Percentiles rank a stretch among this genome's conserved stretches.
phyloP scores from a whole-genome alignment of 2,888 invertebrate genomes.

The Kryphioiulus occultus region DNA sequence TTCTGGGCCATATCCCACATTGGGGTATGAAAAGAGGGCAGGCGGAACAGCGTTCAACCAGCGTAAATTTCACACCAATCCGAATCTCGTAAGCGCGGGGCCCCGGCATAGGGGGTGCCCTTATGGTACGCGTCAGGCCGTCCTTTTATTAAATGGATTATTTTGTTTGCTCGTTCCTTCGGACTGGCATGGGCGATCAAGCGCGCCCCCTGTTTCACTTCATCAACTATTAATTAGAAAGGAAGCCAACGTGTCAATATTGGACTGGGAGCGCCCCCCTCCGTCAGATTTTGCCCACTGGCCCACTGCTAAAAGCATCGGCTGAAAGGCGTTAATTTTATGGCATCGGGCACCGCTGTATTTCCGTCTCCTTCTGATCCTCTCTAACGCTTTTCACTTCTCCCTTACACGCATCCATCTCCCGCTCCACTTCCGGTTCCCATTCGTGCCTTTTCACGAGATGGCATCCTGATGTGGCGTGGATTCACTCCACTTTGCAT shows the following conservation, averaged over 20 bases:
- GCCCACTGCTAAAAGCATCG: conserved; percentile 19
- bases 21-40: background rate
- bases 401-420: background rate
- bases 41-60: background rate
- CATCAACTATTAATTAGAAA: conserved; percentile 42
- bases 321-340: conserved; percentile 43
- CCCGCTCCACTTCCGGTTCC: conserved; percentile 35
- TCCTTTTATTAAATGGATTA: background rate
- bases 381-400: conserved; percentile 2
- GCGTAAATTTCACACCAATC: conserved; percentile 3
- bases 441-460: conserved; percentile 39
- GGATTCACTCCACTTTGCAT: background rate
- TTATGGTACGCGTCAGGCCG: background rate
- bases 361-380: conserved; percentile 34
- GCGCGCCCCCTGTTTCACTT: conserved; percentile 37
- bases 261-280: background rate
- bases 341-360: conserved; percentile 9
- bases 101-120: background rate
- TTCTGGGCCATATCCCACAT: background rate
- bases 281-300: conserved; percentile 2
- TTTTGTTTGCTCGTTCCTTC: background rate
- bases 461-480: background rate
- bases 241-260: conserved; percentile 43
- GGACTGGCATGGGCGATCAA: conserved; percentile 27
- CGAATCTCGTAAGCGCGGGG: background rate